Percentiles rank a stretch among this genome's conserved stretches.
phyloP scores from a whole-genome alignment of 2,113 vertebrate genomes.

The Takifugu bimaculatus region DNA sequence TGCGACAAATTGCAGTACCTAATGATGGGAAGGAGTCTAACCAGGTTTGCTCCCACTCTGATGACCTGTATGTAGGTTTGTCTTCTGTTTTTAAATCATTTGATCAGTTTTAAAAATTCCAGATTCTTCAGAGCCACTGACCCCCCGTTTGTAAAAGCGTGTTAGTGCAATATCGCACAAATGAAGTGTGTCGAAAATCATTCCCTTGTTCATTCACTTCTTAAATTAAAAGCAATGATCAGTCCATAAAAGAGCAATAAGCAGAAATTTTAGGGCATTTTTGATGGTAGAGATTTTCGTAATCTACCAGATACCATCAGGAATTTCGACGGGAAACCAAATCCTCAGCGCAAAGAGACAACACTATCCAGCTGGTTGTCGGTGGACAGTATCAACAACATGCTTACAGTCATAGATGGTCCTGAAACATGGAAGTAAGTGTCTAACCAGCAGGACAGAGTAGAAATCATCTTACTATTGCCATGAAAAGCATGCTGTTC shows the following conservation, averaged over 20 bases:
- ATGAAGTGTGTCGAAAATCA: neutral
- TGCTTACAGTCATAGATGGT: too few species aligned
- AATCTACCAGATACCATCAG: neutral
- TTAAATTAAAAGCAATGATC: neutral
- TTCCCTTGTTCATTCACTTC: neutral
- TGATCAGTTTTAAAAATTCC: neutral
- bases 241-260: neutral
- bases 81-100: neutral
- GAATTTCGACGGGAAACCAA: neutral
- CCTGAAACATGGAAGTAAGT: too few species aligned
- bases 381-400: too few species aligned
- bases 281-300: too few species aligned
- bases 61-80: neutral
- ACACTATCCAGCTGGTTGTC: too few species aligned
- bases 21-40: neutral
- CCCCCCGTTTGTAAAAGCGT: neutral
- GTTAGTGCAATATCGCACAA: neutral
- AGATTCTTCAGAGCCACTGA: neutral
- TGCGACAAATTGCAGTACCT: neutral
- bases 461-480: too few species aligned
- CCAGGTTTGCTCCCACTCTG: neutral
- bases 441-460: too few species aligned
- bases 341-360: neutral
- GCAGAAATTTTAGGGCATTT: neutral
- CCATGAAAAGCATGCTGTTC: too few species aligned